Evolutionary conservation across 2,113 vertebrate species (phyloP), one percentile per base, ranked within the genome.

Genomic region (Tragelaphus imberbis): DNA sequence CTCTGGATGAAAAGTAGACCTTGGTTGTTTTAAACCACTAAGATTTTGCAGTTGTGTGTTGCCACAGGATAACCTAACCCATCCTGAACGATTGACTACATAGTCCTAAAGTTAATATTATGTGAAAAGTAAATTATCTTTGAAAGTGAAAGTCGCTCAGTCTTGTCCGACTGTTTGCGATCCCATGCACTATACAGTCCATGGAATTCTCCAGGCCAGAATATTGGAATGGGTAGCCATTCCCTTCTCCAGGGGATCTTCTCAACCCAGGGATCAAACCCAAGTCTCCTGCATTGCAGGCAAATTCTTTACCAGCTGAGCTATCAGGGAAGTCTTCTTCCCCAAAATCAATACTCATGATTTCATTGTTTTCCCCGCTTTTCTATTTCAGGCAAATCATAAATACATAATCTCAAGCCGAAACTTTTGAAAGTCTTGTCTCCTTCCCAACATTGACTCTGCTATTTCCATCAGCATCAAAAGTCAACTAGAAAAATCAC

Each of bases 81-180:
- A 40, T 40, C 36, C 40, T 58, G 49, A 88, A 63, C 36, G 80
- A 63, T 47, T 91, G 30, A 49, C 44, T 56, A 49, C 11, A 21
- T 80, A 63, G 49, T 28, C 40, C 27, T 49, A 6, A 92, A 7
- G 49, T 19, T 90, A n/a, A 1, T 87, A 51, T 63, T 82, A 36
- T 17, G 10, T 56, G 56, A 80, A 68, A 95, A 96, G 58, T 53
- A 88, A 94, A 94, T 91, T 88, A 88, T 89, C 16, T 68, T 94
- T 84, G 84, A 84, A 80, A 96, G 55, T 23, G 13, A 14, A 88
- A 81, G 10, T 36, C 0, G 0, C 4, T 71, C 68, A 71, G 68
- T 71, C 9, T 23, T 71, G 68, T 71, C 68, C 1, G 0, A 23
- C 9, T 68, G 8, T 68, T 68, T 71, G n/a, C 8, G 0, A 71